phyloP scores from a whole-genome alignment of 2,888 invertebrate genomes.

The Anticlea derivata region DNA sequence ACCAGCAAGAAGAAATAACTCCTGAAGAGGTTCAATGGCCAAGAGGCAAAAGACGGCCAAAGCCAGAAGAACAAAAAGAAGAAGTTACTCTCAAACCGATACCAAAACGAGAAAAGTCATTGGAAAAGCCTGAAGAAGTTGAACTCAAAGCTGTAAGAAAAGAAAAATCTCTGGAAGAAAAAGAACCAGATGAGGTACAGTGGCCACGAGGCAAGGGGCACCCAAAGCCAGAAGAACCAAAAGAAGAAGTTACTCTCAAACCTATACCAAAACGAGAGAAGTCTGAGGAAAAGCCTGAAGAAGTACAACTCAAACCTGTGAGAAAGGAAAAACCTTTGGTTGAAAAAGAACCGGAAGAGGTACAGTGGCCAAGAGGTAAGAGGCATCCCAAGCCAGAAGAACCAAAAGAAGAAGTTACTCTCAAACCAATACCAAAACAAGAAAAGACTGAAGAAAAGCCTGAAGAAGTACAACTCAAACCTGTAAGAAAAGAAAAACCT shows the following conservation, averaged over 20 bases:
- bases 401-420: constrained; percentile 56
- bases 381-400: constrained; percentile 42
- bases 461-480: constrained; percentile 51
- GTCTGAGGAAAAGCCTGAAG: constrained; percentile 62
- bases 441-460: constrained; percentile 65
- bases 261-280: constrained; percentile 55
- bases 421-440: constrained; percentile 69
- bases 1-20: background rate
- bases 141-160: constrained; percentile 39
- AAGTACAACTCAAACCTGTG: constrained; percentile 53
- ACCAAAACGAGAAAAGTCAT: constrained; percentile 57
- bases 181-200: constrained; percentile 57
- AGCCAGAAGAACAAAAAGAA: constrained; percentile 48
- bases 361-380: constrained; percentile 8
- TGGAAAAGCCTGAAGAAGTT: constrained; percentile 64
- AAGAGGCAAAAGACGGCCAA: constrained; percentile 28
- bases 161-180: constrained; percentile 48
- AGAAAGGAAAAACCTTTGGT: constrained; percentile 31
- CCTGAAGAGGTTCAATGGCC: constrained; percentile 1
- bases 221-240: constrained; percentile 61
- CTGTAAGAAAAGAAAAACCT: constrained; percentile 38
- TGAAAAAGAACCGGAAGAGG: background rate
- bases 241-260: constrained; percentile 56
- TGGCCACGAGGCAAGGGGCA: constrained; percentile 60
- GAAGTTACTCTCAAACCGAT: constrained; percentile 74